Percentiles rank a stretch among this genome's conserved stretches.
Conservation (phyloP, 1,140 invertebrate species). For the Euura lappo region DNA sequence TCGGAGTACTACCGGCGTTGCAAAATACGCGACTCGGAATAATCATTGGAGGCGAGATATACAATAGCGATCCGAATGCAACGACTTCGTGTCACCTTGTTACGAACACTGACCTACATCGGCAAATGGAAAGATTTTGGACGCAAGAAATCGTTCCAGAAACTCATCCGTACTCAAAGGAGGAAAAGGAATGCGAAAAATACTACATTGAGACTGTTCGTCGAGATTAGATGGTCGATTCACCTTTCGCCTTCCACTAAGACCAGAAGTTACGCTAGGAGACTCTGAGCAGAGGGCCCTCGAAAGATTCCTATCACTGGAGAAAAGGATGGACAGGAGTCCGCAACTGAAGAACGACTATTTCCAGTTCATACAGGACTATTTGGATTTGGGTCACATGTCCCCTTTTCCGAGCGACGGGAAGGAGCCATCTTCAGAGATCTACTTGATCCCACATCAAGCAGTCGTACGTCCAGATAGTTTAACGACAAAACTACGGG, state of each 20-base stretch:
- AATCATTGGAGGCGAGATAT: conserved; percentile 14
- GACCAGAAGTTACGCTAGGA: conserved; percentile 17
- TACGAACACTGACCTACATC: conserved; percentile 15
- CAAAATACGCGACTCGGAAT: conserved; percentile 19
- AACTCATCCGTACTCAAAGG: conserved; percentile 15
- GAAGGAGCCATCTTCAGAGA: not conserved
- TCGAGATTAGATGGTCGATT: conserved; percentile 34
- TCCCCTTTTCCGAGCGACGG: not conserved
- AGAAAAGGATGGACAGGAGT: conserved; percentile 31
- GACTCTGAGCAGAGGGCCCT: not conserved
- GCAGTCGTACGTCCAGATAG: not conserved
- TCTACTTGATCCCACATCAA: not conserved
- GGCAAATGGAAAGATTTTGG: conserved; percentile 24
- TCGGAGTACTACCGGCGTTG: conserved; percentile 12
- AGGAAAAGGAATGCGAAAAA: conserved; percentile 35
- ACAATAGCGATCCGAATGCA: not conserved
- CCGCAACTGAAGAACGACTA: conserved; percentile 31
- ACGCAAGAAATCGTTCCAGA: conserved; percentile 18
- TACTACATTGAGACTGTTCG: conserved; percentile 30
- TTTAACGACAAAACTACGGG: conserved; percentile 24
- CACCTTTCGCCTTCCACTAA: conserved; percentile 32
- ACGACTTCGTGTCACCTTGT: conserved; percentile 13
- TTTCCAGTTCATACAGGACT: conserved; percentile 40
- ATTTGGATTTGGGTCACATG: conserved; percentile 38
- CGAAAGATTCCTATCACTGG: conserved; percentile 18